A percentile compares a stretch with the other conserved stretches of the same genome.
These are phyloP conservation scores for Squalus acanthias DNA, from an alignment of 2,797 vertebrate species.

Conservation along the genomic window DNA sequence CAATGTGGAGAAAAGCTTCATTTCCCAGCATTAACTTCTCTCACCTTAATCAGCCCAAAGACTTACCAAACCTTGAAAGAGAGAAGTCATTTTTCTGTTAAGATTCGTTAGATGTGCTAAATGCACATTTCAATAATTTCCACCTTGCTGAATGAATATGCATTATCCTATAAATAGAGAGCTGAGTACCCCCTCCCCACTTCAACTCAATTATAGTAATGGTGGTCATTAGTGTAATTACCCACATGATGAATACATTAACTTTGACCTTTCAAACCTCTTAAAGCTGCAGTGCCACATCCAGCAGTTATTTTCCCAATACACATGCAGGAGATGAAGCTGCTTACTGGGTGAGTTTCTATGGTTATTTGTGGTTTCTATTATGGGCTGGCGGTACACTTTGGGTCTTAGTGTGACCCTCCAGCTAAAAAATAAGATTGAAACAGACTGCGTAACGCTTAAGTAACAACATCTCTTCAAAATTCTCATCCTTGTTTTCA, in stretches of 20 bases:
- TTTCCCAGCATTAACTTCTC: not conserved
- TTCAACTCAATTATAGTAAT: not conserved
- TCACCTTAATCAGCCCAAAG: not conserved
- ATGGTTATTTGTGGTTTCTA: not conserved
- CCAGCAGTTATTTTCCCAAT: not conserved
- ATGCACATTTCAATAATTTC: not conserved
- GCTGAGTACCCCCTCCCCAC: not conserved
- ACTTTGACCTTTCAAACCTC: not conserved
- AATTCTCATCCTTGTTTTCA: too few relatives aligned
- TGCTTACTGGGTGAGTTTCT: not conserved
- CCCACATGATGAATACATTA: conserved; percentile 5
- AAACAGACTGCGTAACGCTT: not conserved
- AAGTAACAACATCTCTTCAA: too few relatives aligned
- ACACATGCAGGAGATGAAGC: not conserved
- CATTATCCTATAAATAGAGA: not conserved
- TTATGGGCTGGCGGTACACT: not conserved
- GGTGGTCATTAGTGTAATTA: not conserved
- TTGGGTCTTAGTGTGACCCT: not conserved
- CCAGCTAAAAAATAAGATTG: not conserved
- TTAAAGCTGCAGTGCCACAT: not conserved
- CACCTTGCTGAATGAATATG: not conserved
- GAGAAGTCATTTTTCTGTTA: not conserved
- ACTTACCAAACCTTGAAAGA: not conserved
- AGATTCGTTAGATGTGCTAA: not conserved
- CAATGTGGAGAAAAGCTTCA: not conserved